A percentile compares a stretch with the other conserved stretches of the same genome.
Conservation (phyloP, 2,888 invertebrate genomes). For the Petrophora chlorosata region DNA sequence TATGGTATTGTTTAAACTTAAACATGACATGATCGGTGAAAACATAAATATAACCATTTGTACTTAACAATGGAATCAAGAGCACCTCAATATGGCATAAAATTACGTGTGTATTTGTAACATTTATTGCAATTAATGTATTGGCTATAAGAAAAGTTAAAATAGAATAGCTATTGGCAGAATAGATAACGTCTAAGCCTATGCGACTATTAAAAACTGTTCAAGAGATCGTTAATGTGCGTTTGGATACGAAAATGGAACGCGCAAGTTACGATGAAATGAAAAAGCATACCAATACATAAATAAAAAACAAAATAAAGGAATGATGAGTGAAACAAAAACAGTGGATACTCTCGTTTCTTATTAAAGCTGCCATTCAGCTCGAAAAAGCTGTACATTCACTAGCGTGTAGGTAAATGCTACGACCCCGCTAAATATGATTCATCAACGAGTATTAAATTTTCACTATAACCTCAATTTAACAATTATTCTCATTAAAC, state of each 20-base stretch:
- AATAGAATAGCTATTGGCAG: constrained; percentile 35
- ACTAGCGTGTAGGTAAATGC: constrained; percentile 47
- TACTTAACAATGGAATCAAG: constrained; percentile 66
- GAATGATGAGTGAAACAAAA: not conserved
- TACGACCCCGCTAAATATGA: constrained; percentile 58
- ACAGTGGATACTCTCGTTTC: constrained; percentile 8
- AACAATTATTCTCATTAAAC: constrained; percentile 72
- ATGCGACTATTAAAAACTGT: constrained; percentile 46
- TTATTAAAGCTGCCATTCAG: constrained; percentile 34
- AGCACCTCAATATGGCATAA: constrained; percentile 64
- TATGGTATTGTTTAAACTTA: constrained; percentile 29
- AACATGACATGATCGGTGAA: constrained; percentile 27
- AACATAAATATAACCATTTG: constrained; percentile 48
- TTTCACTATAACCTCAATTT: constrained; percentile 77
- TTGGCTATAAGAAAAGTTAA: constrained; percentile 27
- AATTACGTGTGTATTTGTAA: constrained; percentile 13
- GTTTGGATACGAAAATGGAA: constrained; percentile 49
- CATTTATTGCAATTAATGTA: constrained; percentile 34
- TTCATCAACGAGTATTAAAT: constrained; percentile 79
- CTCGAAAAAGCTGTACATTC: constrained; percentile 42
- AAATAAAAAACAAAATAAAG: constrained; percentile 28
- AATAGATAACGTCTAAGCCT: constrained; percentile 45
- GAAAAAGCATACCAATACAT: constrained; percentile 24
- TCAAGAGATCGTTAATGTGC: constrained; percentile 64
- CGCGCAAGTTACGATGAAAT: constrained; percentile 29